Percentiles rank a stretch among this genome's conserved stretches.
Conservation (phyloP, 2,888 invertebrate species). For the Caenorhabditis sp. region DNA sequence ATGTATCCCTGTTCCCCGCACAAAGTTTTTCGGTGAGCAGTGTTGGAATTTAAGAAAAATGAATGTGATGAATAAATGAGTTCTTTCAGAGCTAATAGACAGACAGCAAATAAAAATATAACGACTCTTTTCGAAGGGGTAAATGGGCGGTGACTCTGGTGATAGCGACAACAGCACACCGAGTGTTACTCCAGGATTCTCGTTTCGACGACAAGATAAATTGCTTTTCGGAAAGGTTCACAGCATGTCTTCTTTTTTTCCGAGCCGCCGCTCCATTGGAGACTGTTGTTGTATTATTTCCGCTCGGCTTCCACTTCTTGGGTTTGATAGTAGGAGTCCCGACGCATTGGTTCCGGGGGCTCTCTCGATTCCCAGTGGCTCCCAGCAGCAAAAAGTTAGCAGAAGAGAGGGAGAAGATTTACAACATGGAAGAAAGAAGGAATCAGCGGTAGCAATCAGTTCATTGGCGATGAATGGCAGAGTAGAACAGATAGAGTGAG, state of each 20-base stretch:
- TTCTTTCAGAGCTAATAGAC: conserved; percentile 4
- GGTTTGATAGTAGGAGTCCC: not conserved
- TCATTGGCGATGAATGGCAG: not conserved
- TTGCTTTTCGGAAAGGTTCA: conserved; percentile 43
- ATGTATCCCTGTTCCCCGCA: conserved; percentile 17
- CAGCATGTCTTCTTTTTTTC: conserved; percentile 2
- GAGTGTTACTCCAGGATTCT: not conserved
- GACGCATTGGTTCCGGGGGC: not conserved
- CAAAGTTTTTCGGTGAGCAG: not conserved
- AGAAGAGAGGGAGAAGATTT: conserved; percentile 14
- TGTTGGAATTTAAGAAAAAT: not conserved
- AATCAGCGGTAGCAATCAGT: conserved; percentile 26
- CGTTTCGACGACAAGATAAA: conserved; percentile 48
- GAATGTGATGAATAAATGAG: not conserved
- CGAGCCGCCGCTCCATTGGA: not conserved
- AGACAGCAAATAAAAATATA: conserved; percentile 28
- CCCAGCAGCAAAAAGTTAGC: conserved; percentile 12
- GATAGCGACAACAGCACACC: conserved; percentile 21
- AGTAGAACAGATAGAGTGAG: not conserved
- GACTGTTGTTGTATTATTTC: conserved; percentile 32
- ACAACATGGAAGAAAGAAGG: too few species aligned
- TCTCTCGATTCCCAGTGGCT: not conserved
- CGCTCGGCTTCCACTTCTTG: not conserved
- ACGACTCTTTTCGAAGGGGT: conserved; percentile 4
- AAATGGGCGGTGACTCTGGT: conserved; percentile 17